Evolutionary conservation across 2,888 invertebrate species (phyloP).

Genomic region (Apamea epomidion): DNA sequence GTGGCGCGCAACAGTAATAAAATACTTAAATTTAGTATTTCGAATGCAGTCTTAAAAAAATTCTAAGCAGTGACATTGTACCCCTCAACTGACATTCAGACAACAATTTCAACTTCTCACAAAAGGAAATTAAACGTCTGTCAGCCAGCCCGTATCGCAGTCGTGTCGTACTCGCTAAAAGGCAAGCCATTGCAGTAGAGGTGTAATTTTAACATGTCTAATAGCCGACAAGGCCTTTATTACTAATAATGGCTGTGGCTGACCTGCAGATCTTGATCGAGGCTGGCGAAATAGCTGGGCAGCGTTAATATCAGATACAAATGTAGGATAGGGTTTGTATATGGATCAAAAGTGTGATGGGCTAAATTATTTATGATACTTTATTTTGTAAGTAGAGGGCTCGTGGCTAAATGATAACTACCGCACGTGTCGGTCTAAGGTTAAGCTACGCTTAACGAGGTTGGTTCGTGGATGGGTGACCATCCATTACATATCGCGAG

Average conservation of each 20-base stretch:
- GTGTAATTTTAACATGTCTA: slow-evolving; percentile 80
- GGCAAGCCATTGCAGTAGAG: slow-evolving; percentile 66
- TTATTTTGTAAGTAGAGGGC: not conserved
- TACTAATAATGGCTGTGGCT: slow-evolving; percentile 69
- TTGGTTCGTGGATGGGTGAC: not conserved
- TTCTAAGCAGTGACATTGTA: too few relatives aligned
- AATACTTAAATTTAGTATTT: too few relatives aligned
- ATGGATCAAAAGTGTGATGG: not conserved
- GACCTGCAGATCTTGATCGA: slow-evolving; percentile 69
- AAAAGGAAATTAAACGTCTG: slow-evolving; percentile 3
- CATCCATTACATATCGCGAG: not conserved
- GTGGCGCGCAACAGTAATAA: too few relatives aligned
- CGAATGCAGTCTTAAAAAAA: too few relatives aligned
- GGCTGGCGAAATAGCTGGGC: slow-evolving; percentile 64
- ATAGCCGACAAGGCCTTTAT: slow-evolving; percentile 75
- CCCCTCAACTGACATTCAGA: not conserved
- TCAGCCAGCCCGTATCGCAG: slow-evolving; percentile 28
- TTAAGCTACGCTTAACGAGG: not conserved
- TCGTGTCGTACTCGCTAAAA: slow-evolving; percentile 52
- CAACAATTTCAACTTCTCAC: not conserved
- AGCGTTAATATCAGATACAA: slow-evolving; percentile 47
- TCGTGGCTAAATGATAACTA: not conserved
- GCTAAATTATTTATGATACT: not conserved
- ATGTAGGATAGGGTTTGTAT: slow-evolving; percentile 13
- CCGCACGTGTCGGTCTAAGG: not conserved